Evolutionary conservation across 2,888 invertebrate species (phyloP).

Genomic region (Tetranychus truncatus): DNA sequence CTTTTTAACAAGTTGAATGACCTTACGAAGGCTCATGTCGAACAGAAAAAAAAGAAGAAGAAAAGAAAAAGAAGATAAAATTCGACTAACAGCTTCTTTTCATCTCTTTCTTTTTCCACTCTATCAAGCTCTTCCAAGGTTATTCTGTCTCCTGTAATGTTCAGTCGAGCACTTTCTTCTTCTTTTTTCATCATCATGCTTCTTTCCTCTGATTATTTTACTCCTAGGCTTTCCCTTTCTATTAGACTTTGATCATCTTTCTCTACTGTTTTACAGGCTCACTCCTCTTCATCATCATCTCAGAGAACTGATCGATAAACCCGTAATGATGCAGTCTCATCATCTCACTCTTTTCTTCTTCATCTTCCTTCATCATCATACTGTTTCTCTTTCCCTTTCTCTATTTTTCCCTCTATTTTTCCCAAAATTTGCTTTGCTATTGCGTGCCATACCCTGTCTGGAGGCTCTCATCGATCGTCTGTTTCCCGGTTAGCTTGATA

Average conservation of each 20-base stretch:
- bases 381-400: neutral
- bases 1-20: constrained; percentile 2
- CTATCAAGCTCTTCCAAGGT: neutral
- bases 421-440: neutral
- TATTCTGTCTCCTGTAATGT: neutral
- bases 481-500: neutral
- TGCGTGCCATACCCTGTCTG: neutral
- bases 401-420: neutral
- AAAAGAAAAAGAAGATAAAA: neutral
- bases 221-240: neutral
- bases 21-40: constrained; percentile 1
- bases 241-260: neutral
- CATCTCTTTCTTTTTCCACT: neutral
- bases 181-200: neutral
- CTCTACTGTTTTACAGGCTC: neutral
- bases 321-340: neutral
- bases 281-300: neutral
- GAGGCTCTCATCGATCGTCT: constrained; percentile 6
- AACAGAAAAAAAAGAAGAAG: neutral
- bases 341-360: neutral
- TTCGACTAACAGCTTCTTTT: neutral
- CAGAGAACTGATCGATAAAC: neutral
- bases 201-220: neutral
- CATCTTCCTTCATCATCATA: neutral
- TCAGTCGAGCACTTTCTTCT: neutral